Evolutionary conservation across 2,113 vertebrate species (phyloP), one percentile per base, ranked within the genome.

Genomic region (Nyctereutes procyonoides): DNA sequence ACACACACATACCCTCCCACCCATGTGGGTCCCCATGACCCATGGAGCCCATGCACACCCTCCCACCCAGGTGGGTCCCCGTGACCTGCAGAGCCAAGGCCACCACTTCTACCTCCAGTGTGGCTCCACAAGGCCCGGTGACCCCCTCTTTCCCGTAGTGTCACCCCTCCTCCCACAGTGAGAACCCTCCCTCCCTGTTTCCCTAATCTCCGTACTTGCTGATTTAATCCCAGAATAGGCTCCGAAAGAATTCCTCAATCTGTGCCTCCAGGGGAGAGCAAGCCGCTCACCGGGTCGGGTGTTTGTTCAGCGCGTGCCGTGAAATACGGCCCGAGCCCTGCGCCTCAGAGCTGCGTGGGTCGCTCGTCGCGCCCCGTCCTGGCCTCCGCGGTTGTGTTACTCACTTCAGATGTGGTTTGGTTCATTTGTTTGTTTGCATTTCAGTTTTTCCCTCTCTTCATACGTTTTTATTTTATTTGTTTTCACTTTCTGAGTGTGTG

Each of bases 321-420:
- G n/a, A 38, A 16, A 1, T 3, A 12, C 14, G 6, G 15, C 17
- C 80, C 10, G 11, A 17, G 11, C 17, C 10, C 11, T 1, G 6
- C 1, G 4, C 35, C 58, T 28, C 48, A 6, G 0, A 9, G 48
- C 19, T 1, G 1, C 30, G 2, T 4, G 1, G 9, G 5, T 2
- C 5, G 20, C 1, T 35, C n/a, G 22, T 2, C 2, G 1, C 17
- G 1, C 10, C 16, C 38, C 43, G 6, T 17, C 35, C 81, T 0
- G 0, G 22, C 80, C 71, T 16, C 1, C 1, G 20, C 30, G 0
- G 9, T 14, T 69, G 4, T 4, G 1, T 12, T 16, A 14, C 22
- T n/a, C 38, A 0, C 10, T 55, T 69, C 38, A 35, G 20, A 53
- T 32, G 81, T 10, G 51, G 6, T 16, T 55, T 7, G 8, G 4